Conservation (phyloP, 2,113 vertebrate species). For the Proterorhinus semilunaris region DNA sequence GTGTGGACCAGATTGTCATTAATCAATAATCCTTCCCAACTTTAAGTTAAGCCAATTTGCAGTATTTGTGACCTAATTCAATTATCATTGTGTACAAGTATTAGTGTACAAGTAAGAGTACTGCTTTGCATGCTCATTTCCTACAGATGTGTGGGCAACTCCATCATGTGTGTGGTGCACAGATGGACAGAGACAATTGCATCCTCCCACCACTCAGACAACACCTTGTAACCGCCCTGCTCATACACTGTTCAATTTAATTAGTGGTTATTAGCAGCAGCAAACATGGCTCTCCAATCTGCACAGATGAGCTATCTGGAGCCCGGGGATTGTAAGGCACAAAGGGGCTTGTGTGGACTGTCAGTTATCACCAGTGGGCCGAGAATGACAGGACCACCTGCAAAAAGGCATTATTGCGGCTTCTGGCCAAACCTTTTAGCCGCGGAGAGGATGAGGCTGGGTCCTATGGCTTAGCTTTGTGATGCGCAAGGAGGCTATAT, state of each 20-base stretch:
- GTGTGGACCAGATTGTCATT: constrained; percentile 1
- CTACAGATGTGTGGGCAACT: constrained; percentile 54
- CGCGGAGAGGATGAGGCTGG: too few relatives aligned
- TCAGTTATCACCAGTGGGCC: constrained; percentile 11
- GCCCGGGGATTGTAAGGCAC: too few relatives aligned
- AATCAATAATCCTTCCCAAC: constrained; percentile 11
- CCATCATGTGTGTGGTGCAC: constrained; percentile 63
- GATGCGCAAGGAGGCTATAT: too few relatives aligned
- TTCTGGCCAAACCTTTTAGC: too few relatives aligned
- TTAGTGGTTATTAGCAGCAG: constrained; percentile 68
- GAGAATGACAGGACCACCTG: constrained; percentile 41
- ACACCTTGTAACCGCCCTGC: constrained; percentile 43
- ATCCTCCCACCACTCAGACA: constrained; percentile 25
- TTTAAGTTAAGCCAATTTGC: constrained; percentile 23
- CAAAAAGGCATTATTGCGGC: background rate
- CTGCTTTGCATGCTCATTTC: background rate
- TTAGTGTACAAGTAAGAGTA: background rate
- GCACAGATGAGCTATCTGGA: constrained; percentile 38
- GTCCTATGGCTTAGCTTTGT: too few relatives aligned
- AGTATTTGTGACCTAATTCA: constrained; percentile 17
- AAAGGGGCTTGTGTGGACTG: constrained; percentile 20
- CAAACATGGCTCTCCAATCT: constrained; percentile 39
- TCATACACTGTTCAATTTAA: constrained; percentile 62
- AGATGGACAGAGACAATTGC: constrained; percentile 33
- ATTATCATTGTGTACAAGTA: constrained; percentile 5